Evolutionary conservation across 2,888 invertebrate genomes (phyloP), one percentile per base, ranked within the genome.

Genomic region (Eupithecia dodoneata): DNA sequence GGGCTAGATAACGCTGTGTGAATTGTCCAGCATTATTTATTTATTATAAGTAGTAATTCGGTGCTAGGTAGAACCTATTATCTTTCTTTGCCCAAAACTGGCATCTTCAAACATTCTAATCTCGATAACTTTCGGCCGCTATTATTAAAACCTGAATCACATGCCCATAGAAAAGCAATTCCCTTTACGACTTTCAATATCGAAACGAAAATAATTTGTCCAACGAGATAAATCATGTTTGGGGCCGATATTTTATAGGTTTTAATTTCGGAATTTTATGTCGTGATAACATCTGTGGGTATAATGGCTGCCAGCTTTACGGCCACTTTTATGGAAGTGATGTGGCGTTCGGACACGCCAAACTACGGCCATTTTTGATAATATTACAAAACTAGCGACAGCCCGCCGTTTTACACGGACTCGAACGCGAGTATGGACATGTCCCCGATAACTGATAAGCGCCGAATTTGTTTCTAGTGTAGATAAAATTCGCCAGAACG

Each of bases 261-360:
- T 92, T 93, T 92, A 93, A 92, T 92, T 92, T 92, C 83, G 92
- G 88, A 87, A 85, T 91, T 93, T 93, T 93, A 93, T 92, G 91
- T 91, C 88, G 91, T 90, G 93, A 93, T 92, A 93, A 93, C 92
- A 93, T 92, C 91, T 92, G 92, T 69, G 88, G 87, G 84, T 85
- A 87, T 91, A 90, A 93, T 90, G 88, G 89, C 85, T 82, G 66
- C 77, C 55, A 82, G 83, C 80, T 92, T 93, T 93, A 93, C 91
- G 91, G 86, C 83, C 79, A 82, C 77, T 81, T 91, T 93, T 92
- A 92, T 89, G 87, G 83, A 77, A 72, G 76, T 81, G 74, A 79
- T 76, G 76, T 81, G 80, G 80, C 78, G 79, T 84, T 86, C 84
- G 85, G 84, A 84, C 85, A 80, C 80, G 83, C 81, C 81, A 81